Evolutionary conservation across 2,113 vertebrate species (phyloP).

Genomic region (Isurus oxyrinchus): DNA sequence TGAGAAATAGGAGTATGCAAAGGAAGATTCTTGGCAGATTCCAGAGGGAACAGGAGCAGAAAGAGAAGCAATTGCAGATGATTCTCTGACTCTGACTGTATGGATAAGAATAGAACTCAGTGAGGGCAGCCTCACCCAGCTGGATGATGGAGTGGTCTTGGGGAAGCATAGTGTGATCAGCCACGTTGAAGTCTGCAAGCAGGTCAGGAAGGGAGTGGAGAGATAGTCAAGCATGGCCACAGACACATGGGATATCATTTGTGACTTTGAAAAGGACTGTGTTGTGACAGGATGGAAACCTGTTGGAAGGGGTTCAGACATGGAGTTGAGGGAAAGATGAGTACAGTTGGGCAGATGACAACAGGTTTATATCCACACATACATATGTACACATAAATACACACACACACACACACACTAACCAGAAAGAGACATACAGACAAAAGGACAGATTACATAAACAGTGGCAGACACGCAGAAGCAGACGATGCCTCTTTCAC

Average conservation of each 20-base stretch:
- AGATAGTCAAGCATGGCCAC: neutral
- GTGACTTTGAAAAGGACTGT: neutral
- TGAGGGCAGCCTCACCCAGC: neutral
- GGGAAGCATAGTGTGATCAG: neutral
- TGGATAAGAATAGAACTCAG: neutral
- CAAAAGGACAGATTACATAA: neutral
- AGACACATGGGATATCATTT: neutral
- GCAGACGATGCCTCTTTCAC: neutral
- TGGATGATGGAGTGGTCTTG: neutral
- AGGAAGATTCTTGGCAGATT: neutral
- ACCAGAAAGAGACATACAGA: neutral
- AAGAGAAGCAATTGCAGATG: neutral
- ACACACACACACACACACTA: neutral
- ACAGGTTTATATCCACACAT: neutral
- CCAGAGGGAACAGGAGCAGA: neutral
- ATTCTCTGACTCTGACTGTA: neutral
- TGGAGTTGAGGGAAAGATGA: neutral
- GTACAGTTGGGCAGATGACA: neutral
- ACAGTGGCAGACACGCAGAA: too few species aligned
- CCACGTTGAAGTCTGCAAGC: neutral
- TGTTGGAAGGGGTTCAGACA: neutral
- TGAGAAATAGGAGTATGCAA: neutral
- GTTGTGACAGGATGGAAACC: neutral
- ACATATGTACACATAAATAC: neutral
- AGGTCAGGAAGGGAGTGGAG: neutral